Conservation (phyloP, 2,888 invertebrate species). For the Cerastis rubricosa region DNA sequence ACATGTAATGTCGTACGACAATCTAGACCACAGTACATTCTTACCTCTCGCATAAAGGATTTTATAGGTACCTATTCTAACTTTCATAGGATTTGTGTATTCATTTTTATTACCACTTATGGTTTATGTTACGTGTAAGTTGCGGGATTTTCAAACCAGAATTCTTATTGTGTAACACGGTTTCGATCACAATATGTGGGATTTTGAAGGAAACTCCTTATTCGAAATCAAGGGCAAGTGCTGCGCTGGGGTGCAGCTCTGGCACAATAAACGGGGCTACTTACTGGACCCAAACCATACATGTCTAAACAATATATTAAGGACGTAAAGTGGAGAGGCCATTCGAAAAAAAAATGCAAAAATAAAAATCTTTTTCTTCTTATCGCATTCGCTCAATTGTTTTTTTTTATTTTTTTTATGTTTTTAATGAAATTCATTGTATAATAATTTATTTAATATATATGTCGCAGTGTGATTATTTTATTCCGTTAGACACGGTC, state of each 20-base stretch:
- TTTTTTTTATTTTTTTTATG: no score
- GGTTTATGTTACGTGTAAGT: not conserved
- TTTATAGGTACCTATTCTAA: constrained; percentile 23
- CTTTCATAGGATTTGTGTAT: constrained; percentile 6
- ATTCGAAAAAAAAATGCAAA: no score
- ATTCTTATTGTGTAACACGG: not conserved
- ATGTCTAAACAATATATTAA: no score
- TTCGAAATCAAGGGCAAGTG: no score
- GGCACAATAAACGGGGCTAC: not conserved
- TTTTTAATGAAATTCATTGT: no score
- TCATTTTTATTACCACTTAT: constrained; percentile 18
- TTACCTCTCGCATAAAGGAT: constrained; percentile 11
- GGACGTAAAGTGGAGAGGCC: no score
- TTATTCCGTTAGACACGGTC: no score
- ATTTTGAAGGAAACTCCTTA: not conserved
- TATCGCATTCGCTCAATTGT: no score
- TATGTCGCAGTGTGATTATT: no score
- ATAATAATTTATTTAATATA: no score
- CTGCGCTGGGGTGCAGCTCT: not conserved
- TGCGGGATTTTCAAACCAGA: not conserved
- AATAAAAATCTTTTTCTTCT: no score
- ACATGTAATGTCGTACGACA: constrained; percentile 2
- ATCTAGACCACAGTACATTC: constrained; percentile 22
- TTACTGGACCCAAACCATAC: not conserved
- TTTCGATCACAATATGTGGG: not conserved